Conservation (phyloP, 2,113 vertebrate genomes). For the Naja naja region DNA sequence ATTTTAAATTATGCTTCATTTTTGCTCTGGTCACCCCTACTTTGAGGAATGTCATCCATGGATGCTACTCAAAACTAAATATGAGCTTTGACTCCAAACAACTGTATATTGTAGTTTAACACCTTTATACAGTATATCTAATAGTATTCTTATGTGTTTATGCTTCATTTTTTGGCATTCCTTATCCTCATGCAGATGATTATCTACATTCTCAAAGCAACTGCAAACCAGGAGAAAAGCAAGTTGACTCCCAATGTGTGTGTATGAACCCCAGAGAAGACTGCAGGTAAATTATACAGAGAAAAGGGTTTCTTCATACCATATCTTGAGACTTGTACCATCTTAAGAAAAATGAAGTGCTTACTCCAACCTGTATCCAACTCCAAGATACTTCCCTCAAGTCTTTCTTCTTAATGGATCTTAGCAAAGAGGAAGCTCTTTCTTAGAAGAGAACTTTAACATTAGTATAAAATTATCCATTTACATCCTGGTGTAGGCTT, state of each 20-base stretch:
- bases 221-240: conserved; percentile 78
- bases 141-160: not conserved
- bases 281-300: conserved; percentile 74
- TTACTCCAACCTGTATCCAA: not conserved
- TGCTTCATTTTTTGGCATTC: not conserved
- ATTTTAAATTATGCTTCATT: not conserved
- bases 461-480: not conserved
- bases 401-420: not conserved
- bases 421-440: not conserved
- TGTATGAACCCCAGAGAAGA: conserved; percentile 80
- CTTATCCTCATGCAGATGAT: conserved; percentile 55
- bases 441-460: not conserved
- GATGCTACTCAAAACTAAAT: not conserved
- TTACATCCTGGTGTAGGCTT: not conserved
- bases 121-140: not conserved
- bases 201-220: conserved; percentile 53
- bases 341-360: not conserved
- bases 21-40: not conserved
- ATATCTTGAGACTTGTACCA: not conserved
- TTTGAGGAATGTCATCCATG: not conserved
- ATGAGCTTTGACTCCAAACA: not conserved
- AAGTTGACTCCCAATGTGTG: conserved; percentile 71
- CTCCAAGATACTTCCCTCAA: not conserved
- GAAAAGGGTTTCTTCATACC: not conserved
- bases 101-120: not conserved